These are phyloP conservation scores for Helarctos malayanus DNA, from an alignment of 2,797 vertebrate species.

Conservation along the genomic window DNA sequence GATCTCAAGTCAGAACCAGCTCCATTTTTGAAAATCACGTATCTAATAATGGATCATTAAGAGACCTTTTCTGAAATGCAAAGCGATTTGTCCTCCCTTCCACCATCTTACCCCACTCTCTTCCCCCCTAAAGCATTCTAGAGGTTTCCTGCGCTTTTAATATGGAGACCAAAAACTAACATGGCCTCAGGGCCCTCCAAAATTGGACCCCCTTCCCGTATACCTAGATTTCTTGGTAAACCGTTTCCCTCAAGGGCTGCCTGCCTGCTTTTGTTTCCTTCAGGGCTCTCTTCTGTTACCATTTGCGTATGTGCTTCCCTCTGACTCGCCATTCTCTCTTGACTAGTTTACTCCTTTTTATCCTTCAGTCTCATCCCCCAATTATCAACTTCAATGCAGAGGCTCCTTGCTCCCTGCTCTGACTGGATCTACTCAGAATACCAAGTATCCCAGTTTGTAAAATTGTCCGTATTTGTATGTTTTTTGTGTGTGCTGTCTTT, in stretches of 20 bases:
- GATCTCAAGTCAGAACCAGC: not conserved
- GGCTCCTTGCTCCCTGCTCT: not conserved
- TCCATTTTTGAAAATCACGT: constrained; percentile 10
- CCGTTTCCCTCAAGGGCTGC: not conserved
- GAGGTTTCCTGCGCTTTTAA: not conserved
- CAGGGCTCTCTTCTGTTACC: not conserved
- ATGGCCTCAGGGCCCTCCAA: not conserved
- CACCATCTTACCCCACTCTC: not conserved
- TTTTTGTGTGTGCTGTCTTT: not conserved
- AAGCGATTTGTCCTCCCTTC: not conserved
- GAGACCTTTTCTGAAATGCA: constrained; percentile 3
- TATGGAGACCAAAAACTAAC: not conserved
- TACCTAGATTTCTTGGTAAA: not conserved
- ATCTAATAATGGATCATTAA: not conserved
- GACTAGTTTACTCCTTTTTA: not conserved
- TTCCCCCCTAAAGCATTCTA: not conserved
- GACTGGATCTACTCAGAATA: not conserved
- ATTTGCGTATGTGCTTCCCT: not conserved
- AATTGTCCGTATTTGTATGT: constrained; percentile 6
- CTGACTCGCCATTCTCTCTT: not conserved
- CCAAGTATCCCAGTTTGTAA: not conserved
- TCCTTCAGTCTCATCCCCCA: not conserved
- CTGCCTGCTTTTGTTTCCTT: not conserved
- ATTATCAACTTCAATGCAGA: not conserved
- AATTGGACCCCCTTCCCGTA: not conserved